Evolutionary conservation across 2,888 invertebrate genomes (phyloP).

Genomic region (Hyposoter dolosus): DNA sequence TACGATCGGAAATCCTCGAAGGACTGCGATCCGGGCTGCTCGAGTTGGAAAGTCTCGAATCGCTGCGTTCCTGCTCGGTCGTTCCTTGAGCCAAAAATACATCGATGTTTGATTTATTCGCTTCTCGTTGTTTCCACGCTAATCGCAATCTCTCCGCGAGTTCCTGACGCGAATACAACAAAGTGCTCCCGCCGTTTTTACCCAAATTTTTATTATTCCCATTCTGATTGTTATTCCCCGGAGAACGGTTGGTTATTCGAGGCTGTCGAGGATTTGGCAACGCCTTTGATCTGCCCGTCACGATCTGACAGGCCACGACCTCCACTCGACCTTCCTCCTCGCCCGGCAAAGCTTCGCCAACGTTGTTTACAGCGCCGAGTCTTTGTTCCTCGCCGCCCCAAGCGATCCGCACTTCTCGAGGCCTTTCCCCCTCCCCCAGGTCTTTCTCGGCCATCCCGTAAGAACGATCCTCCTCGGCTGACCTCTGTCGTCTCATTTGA

Average conservation of each 20-base stretch:
- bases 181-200: constrained; percentile 76
- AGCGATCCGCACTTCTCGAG: constrained; percentile 79
- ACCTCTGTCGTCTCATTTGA: constrained; percentile 79
- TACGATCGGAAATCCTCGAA: constrained; percentile 12
- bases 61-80: constrained; percentile 80
- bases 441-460: constrained; percentile 74
- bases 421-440: constrained; percentile 68
- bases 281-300: constrained; percentile 72
- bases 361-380: not conserved
- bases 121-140: constrained; percentile 85
- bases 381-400: constrained; percentile 73
- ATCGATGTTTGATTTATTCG: constrained; percentile 87
- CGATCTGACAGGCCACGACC: constrained; percentile 81
- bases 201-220: constrained; percentile 55
- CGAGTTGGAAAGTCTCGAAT: constrained; percentile 77
- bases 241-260: constrained; percentile 25
- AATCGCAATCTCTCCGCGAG: constrained; percentile 85
- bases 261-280: constrained; percentile 48
- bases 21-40: constrained; percentile 71
- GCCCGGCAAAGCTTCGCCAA: constrained; percentile 12
- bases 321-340: constrained; percentile 74
- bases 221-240: constrained; percentile 65
- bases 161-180: constrained; percentile 85
- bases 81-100: constrained; percentile 87
- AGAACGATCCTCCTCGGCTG: constrained; percentile 78